Percentiles rank a stretch among this genome's conserved stretches.
These are phyloP conservation scores for Parnassius orleans DNA, from an alignment of 2,888 invertebrate genomes.

Conservation along the genomic window DNA sequence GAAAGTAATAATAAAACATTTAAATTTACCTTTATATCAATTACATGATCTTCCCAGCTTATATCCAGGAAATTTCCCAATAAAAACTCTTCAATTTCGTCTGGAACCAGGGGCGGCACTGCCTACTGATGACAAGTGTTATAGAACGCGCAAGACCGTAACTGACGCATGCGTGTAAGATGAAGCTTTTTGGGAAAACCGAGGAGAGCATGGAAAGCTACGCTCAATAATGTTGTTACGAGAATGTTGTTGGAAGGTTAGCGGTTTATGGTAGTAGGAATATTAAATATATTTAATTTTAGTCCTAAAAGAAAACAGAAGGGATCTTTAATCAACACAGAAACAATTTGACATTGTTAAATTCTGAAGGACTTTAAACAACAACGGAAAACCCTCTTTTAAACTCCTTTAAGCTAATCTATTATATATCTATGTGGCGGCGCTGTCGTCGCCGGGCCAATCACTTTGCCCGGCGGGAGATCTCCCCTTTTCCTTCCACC, in stretches of 20 bases:
- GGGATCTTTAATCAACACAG: no score
- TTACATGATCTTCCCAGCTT: conserved; percentile 52
- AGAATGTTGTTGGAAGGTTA: neutral
- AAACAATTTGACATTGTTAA: no score
- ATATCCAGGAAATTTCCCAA: conserved; percentile 31
- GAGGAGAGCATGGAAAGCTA: conserved; percentile 1
- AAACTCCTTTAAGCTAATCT: no score
- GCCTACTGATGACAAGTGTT: conserved; percentile 67
- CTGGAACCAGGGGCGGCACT: conserved; percentile 48
- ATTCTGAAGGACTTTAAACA: no score
- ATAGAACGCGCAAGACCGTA: conserved; percentile 47
- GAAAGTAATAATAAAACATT: conserved; percentile 1
- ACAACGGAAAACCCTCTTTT: no score
- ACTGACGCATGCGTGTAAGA: conserved; percentile 49
- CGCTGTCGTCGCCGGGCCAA: no score
- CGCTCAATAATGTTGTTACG: conserved; percentile 19
- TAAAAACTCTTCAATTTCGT: conserved; percentile 56
- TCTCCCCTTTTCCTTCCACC: no score
- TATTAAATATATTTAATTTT: neutral
- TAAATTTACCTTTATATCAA: conserved; percentile 48
- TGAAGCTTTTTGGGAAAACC: conserved; percentile 27
- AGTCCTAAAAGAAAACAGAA: no score
- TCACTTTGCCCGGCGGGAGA: no score
- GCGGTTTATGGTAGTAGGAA: neutral
- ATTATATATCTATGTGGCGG: no score